Conservation (phyloP, 2,888 invertebrate species). For the Platycheirus albimanus region DNA sequence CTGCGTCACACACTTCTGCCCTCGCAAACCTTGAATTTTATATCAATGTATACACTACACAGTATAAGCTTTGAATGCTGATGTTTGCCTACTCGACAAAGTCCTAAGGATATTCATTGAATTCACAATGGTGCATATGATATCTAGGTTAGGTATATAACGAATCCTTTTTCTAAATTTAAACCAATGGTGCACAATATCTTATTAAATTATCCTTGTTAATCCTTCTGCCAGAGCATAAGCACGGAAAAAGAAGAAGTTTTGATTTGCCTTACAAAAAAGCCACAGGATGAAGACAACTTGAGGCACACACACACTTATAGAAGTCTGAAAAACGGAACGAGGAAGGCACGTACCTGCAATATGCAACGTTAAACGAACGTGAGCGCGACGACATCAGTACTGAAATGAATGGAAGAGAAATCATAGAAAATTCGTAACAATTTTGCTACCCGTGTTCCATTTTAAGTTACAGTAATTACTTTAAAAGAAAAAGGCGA, state of each 20-base stretch:
- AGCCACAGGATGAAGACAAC: conserved; percentile 26
- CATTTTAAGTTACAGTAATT: conserved; percentile 61
- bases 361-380: conserved; percentile 57
- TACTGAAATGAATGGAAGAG: conserved; percentile 62
- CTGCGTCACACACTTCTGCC: conserved; percentile 5
- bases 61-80: neutral
- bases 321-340: conserved; percentile 24
- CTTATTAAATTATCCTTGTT: conserved; percentile 52
- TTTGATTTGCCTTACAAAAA: conserved; percentile 15
- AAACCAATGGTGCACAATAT: conserved; percentile 49
- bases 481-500: conserved; percentile 52
- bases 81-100: neutral
- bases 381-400: conserved; percentile 61
- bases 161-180: neutral
- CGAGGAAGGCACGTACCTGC: conserved; percentile 45
- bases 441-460: conserved; percentile 54
- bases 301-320: conserved; percentile 9
- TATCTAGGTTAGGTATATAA: conserved; percentile 13
- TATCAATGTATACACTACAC: conserved; percentile 7
- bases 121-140: conserved; percentile 24
- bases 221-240: conserved; percentile 27
- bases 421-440: conserved; percentile 55
- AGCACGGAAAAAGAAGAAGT: neutral
- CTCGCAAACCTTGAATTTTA: conserved; percentile 36
- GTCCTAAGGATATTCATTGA: conserved; percentile 42